A percentile compares a stretch with the other conserved stretches of the same genome.
These are phyloP conservation scores for Drosophila repleta DNA, from an alignment of 1,140 invertebrate species.

Conservation along the genomic window DNA sequence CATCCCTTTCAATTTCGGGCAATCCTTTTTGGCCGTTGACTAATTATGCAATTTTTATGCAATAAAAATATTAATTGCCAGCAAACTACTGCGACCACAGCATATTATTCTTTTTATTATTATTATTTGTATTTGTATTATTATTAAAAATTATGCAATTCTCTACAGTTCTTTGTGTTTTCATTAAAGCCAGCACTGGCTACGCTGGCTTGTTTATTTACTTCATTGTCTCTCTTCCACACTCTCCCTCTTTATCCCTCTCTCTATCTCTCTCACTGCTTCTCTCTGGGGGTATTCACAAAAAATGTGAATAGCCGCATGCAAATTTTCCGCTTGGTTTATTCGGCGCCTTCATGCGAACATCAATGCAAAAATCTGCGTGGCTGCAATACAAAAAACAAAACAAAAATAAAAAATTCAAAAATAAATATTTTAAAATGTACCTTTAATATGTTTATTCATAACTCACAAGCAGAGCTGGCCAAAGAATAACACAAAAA, in stretches of 20 bases:
- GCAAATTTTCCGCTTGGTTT: slow-evolving; percentile 73
- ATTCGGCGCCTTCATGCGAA: slow-evolving; percentile 66
- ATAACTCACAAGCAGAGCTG: slow-evolving; percentile 1
- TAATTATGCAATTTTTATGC: slow-evolving; percentile 80
- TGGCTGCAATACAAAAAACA: slow-evolving; percentile 13
- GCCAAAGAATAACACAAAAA: not conserved
- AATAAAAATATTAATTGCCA: slow-evolving; percentile 76
- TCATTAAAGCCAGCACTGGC: slow-evolving; percentile 53
- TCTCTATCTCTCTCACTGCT: not conserved
- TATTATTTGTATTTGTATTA: slow-evolving; percentile 20
- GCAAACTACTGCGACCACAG: slow-evolving; percentile 22
- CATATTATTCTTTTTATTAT: slow-evolving; percentile 16
- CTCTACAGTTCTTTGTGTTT: slow-evolving; percentile 30
- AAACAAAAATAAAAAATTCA: slow-evolving; percentile 3
- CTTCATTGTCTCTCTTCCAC: slow-evolving; percentile 37
- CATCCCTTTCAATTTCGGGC: slow-evolving; percentile 42
- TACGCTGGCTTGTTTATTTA: slow-evolving; percentile 59
- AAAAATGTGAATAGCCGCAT: slow-evolving; percentile 30
- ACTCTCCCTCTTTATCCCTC: not conserved
- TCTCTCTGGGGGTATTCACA: slow-evolving; percentile 1
- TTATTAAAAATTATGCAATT: slow-evolving; percentile 41
- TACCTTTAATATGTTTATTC: slow-evolving; percentile 14
- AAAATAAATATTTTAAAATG: slow-evolving; percentile 24
- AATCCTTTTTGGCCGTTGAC: slow-evolving; percentile 56
- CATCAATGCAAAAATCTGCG: slow-evolving; percentile 63